Conservation (phyloP, 2,888 invertebrate genomes). For the Mesorhabditis belari region DNA sequence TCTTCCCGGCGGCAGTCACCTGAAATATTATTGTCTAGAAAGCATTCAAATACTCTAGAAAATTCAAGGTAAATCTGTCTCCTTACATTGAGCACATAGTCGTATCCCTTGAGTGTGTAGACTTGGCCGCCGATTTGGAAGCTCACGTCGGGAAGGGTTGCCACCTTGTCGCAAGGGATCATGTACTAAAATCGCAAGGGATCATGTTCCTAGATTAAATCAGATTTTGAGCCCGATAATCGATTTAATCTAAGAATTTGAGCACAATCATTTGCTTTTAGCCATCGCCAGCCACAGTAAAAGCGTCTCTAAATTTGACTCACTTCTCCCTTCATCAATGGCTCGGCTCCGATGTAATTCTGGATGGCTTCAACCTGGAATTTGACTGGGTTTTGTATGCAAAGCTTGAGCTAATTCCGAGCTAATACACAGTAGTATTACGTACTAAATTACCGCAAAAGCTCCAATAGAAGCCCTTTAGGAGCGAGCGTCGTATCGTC, state of each 20-base stretch:
- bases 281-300: background rate
- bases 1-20: conserved; percentile 74
- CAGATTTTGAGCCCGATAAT: no score
- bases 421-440: no score
- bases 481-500: no score
- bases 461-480: no score
- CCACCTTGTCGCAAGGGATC: conserved; percentile 74
- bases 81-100: conserved; percentile 78
- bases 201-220: background rate
- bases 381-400: conserved; percentile 58
- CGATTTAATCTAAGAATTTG: no score
- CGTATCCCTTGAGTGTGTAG: conserved; percentile 69
- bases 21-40: conserved; percentile 46
- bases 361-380: conserved; percentile 69
- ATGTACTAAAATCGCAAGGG: conserved; percentile 54
- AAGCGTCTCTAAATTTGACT: background rate
- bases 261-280: no score
- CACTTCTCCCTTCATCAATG: conserved; percentile 50
- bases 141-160: conserved; percentile 71
- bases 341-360: conserved; percentile 63
- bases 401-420: no score
- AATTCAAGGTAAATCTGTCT: background rate
- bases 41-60: background rate
- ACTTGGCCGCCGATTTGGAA: conserved; percentile 71
- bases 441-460: no score